Evolutionary conservation across 2,888 invertebrate species (phyloP), one percentile per base, ranked within the genome.

Genomic region (Acrobasis repandana): DNA sequence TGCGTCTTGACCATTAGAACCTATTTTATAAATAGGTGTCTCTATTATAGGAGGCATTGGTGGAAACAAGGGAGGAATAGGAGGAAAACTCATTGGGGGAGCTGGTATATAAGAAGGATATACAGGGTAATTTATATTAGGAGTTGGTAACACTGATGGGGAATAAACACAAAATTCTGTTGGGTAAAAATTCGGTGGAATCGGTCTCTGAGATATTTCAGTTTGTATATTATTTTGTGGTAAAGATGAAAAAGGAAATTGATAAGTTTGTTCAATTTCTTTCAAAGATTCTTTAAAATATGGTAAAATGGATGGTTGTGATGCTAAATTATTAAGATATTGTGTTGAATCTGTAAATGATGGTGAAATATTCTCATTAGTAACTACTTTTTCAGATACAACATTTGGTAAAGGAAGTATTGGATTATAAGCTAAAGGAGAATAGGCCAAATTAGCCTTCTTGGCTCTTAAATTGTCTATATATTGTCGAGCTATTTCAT

Each of bases 1-100:
- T 0, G 62, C 8, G 47, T 64, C 63, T 28, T 61, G 62, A 15
- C 63, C 61, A n/a, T 58, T 51, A 33, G 48, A 36, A 8, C 50
- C 48, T 18, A 8, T 62, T 57, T 56, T 58, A 3, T 59, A 18
- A 15, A 56, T 28, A n/a, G 63, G 60, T 6, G 61, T 11, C 20
- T 67, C 63, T 15, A 67, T 54, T 11, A 67, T 54, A 49, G 61
- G 48, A 5, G 58, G 58, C 10, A 58, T n/a, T 10, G 59, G 46
- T 2, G 59, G 59, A 34, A 52, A 52, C n/a, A 60, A 2, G 15
- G 52, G 60, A 9, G 46, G 43, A 33, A 49, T 38, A 9, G 65
- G 62, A 9, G 58, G 58, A n/a, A 36, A 58, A 38, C 28, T 51
- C 18, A 51, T 18, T 33, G 34, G 56, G 10, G 62, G 61, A 15